Evolutionary conservation across 92 coral and sea anemone species (phyloP).

Genomic region (Nematostella vectensis): DNA sequence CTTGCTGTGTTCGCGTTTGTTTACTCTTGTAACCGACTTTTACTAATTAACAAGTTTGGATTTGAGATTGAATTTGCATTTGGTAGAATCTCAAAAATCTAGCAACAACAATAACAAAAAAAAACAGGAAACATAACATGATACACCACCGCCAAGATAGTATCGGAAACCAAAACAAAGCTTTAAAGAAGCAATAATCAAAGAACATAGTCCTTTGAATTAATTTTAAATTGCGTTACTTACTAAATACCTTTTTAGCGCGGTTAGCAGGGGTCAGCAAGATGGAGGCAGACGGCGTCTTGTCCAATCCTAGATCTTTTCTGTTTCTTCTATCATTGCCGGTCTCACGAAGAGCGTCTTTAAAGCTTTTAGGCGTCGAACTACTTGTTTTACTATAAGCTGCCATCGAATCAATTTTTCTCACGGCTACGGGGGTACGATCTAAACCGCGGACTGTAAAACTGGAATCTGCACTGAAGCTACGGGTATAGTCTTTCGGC

Average conservation of each 20-base stretch:
- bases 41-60: too few species aligned
- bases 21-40: too few species aligned
- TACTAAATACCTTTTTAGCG: slow-evolving; percentile 44
- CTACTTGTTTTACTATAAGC: slow-evolving; percentile 3
- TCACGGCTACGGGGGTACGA: slow-evolving; percentile 49
- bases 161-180: too few species aligned
- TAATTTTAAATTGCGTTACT: too few species aligned
- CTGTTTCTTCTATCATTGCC: slow-evolving; percentile 66
- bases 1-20: too few species aligned
- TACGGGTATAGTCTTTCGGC: background rate
- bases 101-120: background rate
- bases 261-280: slow-evolving; percentile 47
- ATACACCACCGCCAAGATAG: too few species aligned
- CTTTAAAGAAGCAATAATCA: background rate
- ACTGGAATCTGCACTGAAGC: slow-evolving; percentile 20
- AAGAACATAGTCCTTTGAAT: too few species aligned
- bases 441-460: slow-evolving; percentile 63
- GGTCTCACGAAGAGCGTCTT: slow-evolving; percentile 44
- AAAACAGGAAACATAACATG: background rate
- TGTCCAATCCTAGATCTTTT: slow-evolving; percentile 9
- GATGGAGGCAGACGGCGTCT: slow-evolving; percentile 41
- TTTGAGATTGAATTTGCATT: too few species aligned
- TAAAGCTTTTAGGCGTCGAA: slow-evolving; percentile 54
- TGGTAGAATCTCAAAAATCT: too few species aligned
- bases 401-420: slow-evolving; percentile 10